Conservation (phyloP, 2,888 invertebrate genomes). For the Ptilodon capucinus region DNA sequence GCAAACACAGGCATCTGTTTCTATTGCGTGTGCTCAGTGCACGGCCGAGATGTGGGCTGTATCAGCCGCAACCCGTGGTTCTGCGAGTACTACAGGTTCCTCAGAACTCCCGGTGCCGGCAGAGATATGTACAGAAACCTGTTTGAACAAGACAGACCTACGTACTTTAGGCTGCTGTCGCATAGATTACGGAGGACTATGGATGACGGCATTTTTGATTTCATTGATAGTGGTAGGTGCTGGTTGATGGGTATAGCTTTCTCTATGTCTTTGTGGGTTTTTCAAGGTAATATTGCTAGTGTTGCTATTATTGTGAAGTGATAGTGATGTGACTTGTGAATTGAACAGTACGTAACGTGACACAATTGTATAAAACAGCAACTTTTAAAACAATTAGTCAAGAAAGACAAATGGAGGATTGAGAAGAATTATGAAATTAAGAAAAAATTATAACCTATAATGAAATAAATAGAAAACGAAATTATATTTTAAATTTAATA, state of each 20-base stretch:
- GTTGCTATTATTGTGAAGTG: not conserved
- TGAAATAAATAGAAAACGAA: not conserved
- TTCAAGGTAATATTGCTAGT: constrained; percentile 14
- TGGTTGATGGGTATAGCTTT: constrained; percentile 11
- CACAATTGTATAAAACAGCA: not conserved
- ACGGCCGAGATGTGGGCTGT: constrained; percentile 45
- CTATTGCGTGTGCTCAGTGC: constrained; percentile 60
- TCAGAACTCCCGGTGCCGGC: constrained; percentile 32
- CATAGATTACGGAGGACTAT: constrained; percentile 65
- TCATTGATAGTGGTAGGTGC: constrained; percentile 56
- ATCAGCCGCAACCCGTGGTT: constrained; percentile 50
- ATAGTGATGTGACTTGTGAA: not conserved
- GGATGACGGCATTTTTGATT: constrained; percentile 58
- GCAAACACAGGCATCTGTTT: constrained; percentile 43
- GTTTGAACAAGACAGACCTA: constrained; percentile 58
- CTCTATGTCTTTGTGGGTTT: constrained; percentile 20
- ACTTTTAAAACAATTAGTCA: too few species aligned
- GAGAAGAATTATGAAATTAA: not conserved
- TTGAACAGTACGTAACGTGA: not conserved
- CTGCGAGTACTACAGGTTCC: constrained; percentile 56
- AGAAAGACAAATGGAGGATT: too few species aligned
- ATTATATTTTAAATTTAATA: constrained; percentile 2
- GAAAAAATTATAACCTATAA: not conserved
- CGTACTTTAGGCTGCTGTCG: constrained; percentile 60
- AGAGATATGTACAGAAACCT: constrained; percentile 46